Conservation (phyloP, 1,140 invertebrate species). For the Saxidomus purpurata region DNA sequence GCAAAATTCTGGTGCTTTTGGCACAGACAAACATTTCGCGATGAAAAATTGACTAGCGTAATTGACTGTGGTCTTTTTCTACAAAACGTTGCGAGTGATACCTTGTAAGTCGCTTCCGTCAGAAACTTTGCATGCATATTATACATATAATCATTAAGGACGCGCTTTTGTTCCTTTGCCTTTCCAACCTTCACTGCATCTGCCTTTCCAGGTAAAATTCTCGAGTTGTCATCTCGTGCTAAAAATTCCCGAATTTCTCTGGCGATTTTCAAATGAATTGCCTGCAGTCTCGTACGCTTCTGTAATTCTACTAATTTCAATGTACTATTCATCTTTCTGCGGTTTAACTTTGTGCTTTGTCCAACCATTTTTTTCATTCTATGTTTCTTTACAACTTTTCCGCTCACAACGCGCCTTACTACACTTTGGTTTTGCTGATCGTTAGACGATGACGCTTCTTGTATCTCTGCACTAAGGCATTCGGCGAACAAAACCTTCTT, state of each 20-base stretch:
- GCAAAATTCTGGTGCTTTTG: constrained; percentile 44
- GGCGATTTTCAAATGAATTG: background rate
- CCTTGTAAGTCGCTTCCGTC: constrained; percentile 28
- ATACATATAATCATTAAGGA: constrained; percentile 59
- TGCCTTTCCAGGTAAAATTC: constrained; percentile 28
- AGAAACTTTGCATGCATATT: constrained; percentile 24
- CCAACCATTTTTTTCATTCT: background rate
- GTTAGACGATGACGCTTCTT: background rate
- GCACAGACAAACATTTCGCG: constrained; percentile 48
- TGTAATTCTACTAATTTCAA: background rate
- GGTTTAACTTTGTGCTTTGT: background rate
- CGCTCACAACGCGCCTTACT: background rate
- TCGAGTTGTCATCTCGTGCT: constrained; percentile 33
- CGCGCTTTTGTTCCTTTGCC: constrained; percentile 27
- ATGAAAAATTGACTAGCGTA: constrained; percentile 34
- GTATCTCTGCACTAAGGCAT: background rate
- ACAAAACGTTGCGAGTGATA: constrained; percentile 37
- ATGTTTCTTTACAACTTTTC: constrained; percentile 33
- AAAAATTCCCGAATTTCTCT: constrained; percentile 25
- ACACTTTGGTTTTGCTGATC: background rate
- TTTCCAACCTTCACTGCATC: constrained; percentile 12
- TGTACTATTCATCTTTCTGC: background rate
- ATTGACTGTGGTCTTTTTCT: constrained; percentile 2
- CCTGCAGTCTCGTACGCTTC: background rate
- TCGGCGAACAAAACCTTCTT: constrained; percentile 21